Evolutionary conservation across 2,797 vertebrate genomes (phyloP).

Genomic region (Sebastes elongatus): DNA sequence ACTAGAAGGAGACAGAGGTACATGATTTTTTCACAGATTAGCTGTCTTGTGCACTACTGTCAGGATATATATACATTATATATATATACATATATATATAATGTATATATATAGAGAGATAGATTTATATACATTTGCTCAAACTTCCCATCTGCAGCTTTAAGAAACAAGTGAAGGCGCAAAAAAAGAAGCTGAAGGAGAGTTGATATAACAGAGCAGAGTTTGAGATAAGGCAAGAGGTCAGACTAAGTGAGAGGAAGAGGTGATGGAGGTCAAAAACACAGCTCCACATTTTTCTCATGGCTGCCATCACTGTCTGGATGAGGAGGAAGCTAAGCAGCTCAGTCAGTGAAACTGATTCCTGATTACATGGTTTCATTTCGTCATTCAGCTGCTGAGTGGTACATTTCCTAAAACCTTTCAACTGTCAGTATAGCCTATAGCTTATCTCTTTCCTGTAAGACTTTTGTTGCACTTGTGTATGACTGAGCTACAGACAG

Average conservation of each 20-base stretch:
- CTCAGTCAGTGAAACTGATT: background rate
- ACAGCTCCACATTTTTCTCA: constrained; percentile 6
- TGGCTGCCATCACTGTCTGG: background rate
- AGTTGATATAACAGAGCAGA: background rate
- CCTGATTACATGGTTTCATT: constrained; percentile 28
- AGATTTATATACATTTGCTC: no score
- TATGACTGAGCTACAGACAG: background rate
- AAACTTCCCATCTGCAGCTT: no score
- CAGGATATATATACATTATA: no score
- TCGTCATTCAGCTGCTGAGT: background rate
- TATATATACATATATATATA: no score
- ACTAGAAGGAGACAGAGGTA: no score
- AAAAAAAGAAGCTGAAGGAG: background rate
- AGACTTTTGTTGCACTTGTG: background rate
- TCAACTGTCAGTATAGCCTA: background rate
- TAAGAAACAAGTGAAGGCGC: background rate
- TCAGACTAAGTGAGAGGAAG: background rate
- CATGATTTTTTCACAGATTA: no score
- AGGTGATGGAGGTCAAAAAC: constrained; percentile 4
- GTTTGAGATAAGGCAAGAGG: background rate
- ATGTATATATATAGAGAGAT: no score
- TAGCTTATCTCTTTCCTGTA: background rate
- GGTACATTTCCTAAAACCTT: background rate
- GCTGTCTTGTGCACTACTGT: no score
- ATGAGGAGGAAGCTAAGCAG: background rate